Evolutionary conservation across 2,797 vertebrate species (phyloP).

Genomic region (Euthynnus affinis): DNA sequence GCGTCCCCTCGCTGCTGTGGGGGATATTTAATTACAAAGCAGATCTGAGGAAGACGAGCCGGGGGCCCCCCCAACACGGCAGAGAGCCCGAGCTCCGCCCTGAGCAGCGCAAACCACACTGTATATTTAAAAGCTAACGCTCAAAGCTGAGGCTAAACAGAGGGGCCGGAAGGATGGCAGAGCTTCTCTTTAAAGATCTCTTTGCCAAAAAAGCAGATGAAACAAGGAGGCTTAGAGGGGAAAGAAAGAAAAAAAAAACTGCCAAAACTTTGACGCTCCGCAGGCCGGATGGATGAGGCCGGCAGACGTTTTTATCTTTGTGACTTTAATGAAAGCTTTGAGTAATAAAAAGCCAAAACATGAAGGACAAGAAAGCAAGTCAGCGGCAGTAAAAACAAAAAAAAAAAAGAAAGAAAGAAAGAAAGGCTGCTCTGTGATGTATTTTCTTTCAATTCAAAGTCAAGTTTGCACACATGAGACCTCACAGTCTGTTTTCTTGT

Average conservation of each 20-base stretch:
- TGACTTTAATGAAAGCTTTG: slow-evolving; percentile 22
- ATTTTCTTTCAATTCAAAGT: too few relatives aligned
- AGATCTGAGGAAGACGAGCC: slow-evolving; percentile 64
- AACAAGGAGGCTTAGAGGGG: slow-evolving; percentile 49
- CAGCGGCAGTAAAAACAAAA: background rate
- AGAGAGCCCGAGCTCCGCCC: slow-evolving; percentile 50
- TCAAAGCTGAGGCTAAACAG: slow-evolving; percentile 65
- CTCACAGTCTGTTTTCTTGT: too few relatives aligned
- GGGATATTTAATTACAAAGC: slow-evolving; percentile 78
- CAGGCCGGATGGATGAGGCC: slow-evolving; percentile 34
- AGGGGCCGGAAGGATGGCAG: slow-evolving; percentile 71
- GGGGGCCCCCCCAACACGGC: slow-evolving; percentile 50
- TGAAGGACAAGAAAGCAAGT: slow-evolving; percentile 15
- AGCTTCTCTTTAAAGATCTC: slow-evolving; percentile 71
- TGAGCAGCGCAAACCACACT: slow-evolving; percentile 43
- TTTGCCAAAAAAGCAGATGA: slow-evolving; percentile 60
- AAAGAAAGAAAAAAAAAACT: slow-evolving; percentile 23
- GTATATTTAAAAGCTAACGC: slow-evolving; percentile 69
- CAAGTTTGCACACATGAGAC: too few relatives aligned
- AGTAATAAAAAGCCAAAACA: slow-evolving; percentile 5
- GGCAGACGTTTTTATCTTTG: background rate
- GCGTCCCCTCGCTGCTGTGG: slow-evolving; percentile 19
- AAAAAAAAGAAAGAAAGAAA: too few relatives aligned
- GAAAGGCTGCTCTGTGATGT: too few relatives aligned
- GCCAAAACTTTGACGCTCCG: slow-evolving; percentile 40